Conservation (phyloP, 2,113 vertebrate genomes). For the Helogale parvula region DNA sequence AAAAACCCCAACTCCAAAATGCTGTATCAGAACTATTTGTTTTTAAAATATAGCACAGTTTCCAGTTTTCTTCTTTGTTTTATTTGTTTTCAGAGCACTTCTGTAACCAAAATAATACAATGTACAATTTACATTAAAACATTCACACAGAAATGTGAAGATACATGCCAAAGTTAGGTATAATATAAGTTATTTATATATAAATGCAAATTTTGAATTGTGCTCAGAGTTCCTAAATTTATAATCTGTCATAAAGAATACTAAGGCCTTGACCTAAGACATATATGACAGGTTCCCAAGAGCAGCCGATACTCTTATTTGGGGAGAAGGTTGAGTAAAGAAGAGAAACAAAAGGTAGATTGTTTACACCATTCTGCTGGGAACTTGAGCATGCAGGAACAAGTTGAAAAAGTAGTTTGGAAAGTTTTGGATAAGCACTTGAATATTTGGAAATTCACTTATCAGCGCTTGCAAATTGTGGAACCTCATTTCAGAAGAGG, state of each 20-base stretch:
- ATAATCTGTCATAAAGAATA: background rate
- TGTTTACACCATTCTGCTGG: conserved; percentile 35
- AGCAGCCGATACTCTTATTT: background rate
- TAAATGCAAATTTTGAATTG: background rate
- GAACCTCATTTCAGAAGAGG: conserved; percentile 57
- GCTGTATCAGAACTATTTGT: background rate
- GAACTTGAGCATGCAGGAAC: conserved; percentile 37
- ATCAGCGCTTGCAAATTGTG: conserved; percentile 49
- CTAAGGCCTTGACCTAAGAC: background rate
- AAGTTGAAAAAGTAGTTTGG: conserved; percentile 60
- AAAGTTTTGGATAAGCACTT: conserved; percentile 62
- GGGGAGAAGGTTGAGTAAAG: background rate
- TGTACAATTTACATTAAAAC: background rate
- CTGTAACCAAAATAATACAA: background rate
- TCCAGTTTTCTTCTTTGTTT: background rate
- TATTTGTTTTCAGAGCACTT: background rate
- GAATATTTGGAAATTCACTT: conserved; percentile 71
- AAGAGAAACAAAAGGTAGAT: background rate
- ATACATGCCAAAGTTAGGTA: background rate
- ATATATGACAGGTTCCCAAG: background rate
- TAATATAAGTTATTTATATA: too few species aligned
- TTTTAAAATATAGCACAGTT: background rate
- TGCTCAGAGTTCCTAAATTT: background rate
- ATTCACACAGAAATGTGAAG: background rate
- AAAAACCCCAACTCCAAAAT: background rate